Base-by-base conservation (phyloP, 2,797 vertebrate species). In the Nothura maculosa region DNA sequence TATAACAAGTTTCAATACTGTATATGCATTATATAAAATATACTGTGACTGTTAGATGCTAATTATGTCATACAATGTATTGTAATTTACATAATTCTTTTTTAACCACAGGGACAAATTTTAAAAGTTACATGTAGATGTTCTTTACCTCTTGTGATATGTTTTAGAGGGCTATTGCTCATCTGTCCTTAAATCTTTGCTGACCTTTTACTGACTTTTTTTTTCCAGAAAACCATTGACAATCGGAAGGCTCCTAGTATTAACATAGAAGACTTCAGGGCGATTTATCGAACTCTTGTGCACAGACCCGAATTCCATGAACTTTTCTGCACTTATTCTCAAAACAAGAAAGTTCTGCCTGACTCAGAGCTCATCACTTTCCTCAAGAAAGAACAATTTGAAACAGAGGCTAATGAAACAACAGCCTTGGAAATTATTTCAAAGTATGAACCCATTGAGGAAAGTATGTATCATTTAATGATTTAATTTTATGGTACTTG, bases 371-470 rank as follows among this genome's bases (percentile, higher is more conserved):
- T 99, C 45, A 30, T 94, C 13, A 81, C 91, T 13, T 99, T 99
- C 96, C 98, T 99, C 60, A 91, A 40, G 58, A 97, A 93, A 93
- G 98, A 98, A 47, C 98, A 99, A 91, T 94, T 94, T 95, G 90
- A 97, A 89, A 27, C 90, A 43, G 50, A 96, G 17, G 96, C 86
- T 28, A 85, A 50, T 79, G 63, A 95, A 76, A 90, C 43, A 42
- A 94, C 63, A 28, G 97, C 92, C 12, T 96, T 94, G 66, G 94
- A 93, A 67, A 92, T 99, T 87, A 99, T 99, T 94, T 81, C 98
- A 69, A 98, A 96, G 97, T 98, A 98, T 83, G 98, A 99, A 83
- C 98, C 98, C 61, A 96, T 98, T 24, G 97, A 98, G 79, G 97
- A 98, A 96, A 98, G 99, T 99, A 98, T 85, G 84, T 2, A 34